A percentile compares a stretch with the other conserved stretches of the same genome.
Conservation (phyloP, 2,888 invertebrate genomes). For the Mycalesis mineus region DNA sequence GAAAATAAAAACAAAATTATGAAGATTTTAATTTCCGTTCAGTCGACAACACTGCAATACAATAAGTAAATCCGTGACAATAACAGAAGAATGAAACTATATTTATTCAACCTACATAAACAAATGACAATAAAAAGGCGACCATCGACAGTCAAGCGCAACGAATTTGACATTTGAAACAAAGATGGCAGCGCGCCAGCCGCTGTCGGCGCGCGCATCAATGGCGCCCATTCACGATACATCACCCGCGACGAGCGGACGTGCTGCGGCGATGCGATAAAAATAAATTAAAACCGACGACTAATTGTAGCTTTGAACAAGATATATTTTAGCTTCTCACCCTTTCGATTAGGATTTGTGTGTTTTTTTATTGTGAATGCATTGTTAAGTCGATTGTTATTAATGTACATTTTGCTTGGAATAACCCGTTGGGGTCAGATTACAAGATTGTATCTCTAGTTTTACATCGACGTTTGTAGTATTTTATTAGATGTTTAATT, state of each 20-base stretch:
- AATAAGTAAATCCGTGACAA: neutral
- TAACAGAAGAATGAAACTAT: slow-evolving; percentile 10
- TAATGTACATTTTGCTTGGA: neutral
- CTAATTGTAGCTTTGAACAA: slow-evolving; percentile 19
- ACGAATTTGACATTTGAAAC: slow-evolving; percentile 36
- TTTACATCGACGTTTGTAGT: neutral
- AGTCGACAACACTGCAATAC: neutral
- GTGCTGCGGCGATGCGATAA: slow-evolving; percentile 12
- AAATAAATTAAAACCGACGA: slow-evolving; percentile 17
- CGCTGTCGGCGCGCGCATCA: slow-evolving; percentile 35
- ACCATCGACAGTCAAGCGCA: slow-evolving; percentile 27
- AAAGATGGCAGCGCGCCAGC: slow-evolving; percentile 40
- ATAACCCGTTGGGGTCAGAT: neutral
- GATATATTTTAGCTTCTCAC: slow-evolving; percentile 17
- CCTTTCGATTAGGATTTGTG: slow-evolving; percentile 16
- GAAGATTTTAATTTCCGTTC: neutral
- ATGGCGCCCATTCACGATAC: slow-evolving; percentile 35
- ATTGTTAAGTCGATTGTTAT: neutral
- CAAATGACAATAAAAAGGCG: slow-evolving; percentile 22
- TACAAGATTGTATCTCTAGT: neutral
- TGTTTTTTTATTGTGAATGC: neutral
- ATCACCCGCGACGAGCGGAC: slow-evolving; percentile 14
- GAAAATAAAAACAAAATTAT: too few relatives aligned
- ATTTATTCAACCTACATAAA: slow-evolving; percentile 23
- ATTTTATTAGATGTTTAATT: neutral